Percentiles rank a stretch among this genome's conserved stretches.
These are phyloP conservation scores for Zaprionus lachaisei DNA, from an alignment of 1,140 invertebrate genomes.

Conservation along the genomic window DNA sequence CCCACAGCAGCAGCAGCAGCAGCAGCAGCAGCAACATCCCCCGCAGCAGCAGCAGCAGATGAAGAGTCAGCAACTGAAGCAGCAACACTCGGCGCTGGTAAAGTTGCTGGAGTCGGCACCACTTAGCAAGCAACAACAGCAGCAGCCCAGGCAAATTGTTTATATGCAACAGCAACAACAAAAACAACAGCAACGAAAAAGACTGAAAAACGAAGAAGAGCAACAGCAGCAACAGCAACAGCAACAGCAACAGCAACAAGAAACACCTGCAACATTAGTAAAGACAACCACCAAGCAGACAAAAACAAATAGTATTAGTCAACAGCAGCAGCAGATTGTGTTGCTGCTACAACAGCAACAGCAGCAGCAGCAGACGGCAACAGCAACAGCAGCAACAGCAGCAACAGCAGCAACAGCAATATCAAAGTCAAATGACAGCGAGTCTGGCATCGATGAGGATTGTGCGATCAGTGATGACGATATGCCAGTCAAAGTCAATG, in stretches of 20 bases:
- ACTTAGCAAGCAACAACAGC: slow-evolving; percentile 67
- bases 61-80: slow-evolving; percentile 81
- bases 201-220: slow-evolving; percentile 80
- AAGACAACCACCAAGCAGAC: slow-evolving; percentile 69
- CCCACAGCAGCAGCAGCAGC: slow-evolving; percentile 37
- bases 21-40: slow-evolving; percentile 43
- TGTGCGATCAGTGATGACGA: slow-evolving; percentile 71
- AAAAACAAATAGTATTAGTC: slow-evolving; percentile 81
- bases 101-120: slow-evolving; percentile 81
- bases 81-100: slow-evolving; percentile 82
- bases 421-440: slow-evolving; percentile 72
- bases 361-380: slow-evolving; percentile 31
- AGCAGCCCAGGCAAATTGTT: slow-evolving; percentile 70
- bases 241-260: slow-evolving; percentile 52
- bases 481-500: slow-evolving; percentile 33
- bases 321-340: slow-evolving; percentile 75
- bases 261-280: slow-evolving; percentile 76
- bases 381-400: slow-evolving; percentile 55
- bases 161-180: slow-evolving; percentile 67
- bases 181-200: slow-evolving; percentile 77
- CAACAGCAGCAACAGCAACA: slow-evolving; percentile 51
- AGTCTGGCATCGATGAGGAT: slow-evolving; percentile 77
- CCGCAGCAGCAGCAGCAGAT: slow-evolving; percentile 45
- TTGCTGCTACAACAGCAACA: slow-evolving; percentile 64
- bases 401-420: slow-evolving; percentile 72